A percentile compares a stretch with the other conserved stretches of the same genome.
Conservation (phyloP, 1,140 invertebrate genomes). For the Chironomus striatipennis region DNA sequence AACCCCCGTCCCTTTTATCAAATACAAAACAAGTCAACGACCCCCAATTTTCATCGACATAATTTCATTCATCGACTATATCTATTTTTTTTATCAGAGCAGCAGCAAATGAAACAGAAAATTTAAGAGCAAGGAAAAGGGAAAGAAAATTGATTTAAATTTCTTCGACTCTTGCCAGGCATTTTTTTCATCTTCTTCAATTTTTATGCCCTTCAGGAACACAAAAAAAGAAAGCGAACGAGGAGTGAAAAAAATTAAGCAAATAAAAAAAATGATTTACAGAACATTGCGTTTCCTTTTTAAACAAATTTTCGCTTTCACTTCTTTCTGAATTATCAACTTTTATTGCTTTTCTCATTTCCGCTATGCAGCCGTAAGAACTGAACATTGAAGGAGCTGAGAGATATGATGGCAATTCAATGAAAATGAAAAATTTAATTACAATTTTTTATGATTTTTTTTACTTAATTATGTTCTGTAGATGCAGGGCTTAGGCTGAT, state of each 20-base stretch:
- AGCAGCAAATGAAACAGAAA: neutral
- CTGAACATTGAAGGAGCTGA: too few relatives aligned
- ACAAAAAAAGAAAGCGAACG: neutral
- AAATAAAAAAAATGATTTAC: conserved; percentile 12
- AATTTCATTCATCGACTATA: neutral
- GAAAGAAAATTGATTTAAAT: conserved; percentile 15
- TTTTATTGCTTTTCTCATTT: conserved; percentile 11
- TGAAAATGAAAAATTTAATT: neutral
- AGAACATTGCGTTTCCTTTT: neutral
- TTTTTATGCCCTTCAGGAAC: neutral
- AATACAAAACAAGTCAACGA: too few relatives aligned
- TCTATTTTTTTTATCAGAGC: neutral
- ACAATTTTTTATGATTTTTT: neutral
- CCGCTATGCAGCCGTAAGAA: neutral
- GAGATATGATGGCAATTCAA: too few relatives aligned
- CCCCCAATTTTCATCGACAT: too few relatives aligned
- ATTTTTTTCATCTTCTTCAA: too few relatives aligned
- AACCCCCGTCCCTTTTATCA: too few relatives aligned
- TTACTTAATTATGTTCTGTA: too few relatives aligned
- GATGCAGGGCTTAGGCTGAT: too few relatives aligned
- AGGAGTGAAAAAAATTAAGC: neutral
- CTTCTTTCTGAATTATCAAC: neutral
- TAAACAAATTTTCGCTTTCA: neutral
- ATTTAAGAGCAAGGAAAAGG: neutral
- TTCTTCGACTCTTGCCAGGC: neutral